A percentile compares a stretch with the other conserved stretches of the same genome.
Conservation (phyloP, 2,888 invertebrate species). For the Ischnus inquisitorius region DNA sequence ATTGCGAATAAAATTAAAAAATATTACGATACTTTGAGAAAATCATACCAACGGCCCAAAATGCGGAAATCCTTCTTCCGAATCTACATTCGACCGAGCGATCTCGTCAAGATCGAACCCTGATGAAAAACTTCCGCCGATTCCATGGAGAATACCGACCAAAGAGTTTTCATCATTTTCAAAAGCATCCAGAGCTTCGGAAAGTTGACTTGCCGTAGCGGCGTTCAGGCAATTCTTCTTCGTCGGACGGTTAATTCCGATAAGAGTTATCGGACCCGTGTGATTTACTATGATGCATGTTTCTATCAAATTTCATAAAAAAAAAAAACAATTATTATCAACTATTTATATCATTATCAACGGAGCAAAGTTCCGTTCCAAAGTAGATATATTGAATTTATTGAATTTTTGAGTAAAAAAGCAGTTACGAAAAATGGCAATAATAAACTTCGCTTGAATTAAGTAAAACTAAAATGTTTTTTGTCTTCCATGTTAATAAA, state of each 20-base stretch:
- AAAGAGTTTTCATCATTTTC: conserved; percentile 91
- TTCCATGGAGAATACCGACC: conserved; percentile 94
- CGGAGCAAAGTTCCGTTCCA: too few relatives aligned
- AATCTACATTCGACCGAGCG: conserved; percentile 80
- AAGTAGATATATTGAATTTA: too few relatives aligned
- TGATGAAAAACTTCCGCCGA: conserved; percentile 97
- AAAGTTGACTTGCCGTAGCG: conserved; percentile 89
- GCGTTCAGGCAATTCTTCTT: conserved; percentile 94
- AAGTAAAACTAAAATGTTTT: too few relatives aligned
- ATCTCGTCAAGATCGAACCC: conserved; percentile 96
- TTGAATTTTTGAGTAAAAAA: too few relatives aligned
- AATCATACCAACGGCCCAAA: conserved; percentile 79
- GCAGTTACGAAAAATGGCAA: too few relatives aligned
- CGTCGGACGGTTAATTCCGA: conserved; percentile 95
- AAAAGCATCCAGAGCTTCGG: conserved; percentile 91
- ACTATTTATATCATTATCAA: not conserved
- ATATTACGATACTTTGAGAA: conserved; percentile 4
- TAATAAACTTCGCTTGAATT: too few relatives aligned
- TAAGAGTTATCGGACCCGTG: conserved; percentile 89
- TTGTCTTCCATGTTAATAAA: not conserved
- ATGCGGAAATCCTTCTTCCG: conserved; percentile 78
- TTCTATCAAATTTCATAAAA: conserved; percentile 47
- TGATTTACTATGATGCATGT: conserved; percentile 88
- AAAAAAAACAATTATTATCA: not conserved
- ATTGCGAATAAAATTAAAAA: not conserved